These are phyloP conservation scores for Dioctria rufipes DNA, from an alignment of 2,888 invertebrate species.

Conservation along the genomic window DNA sequence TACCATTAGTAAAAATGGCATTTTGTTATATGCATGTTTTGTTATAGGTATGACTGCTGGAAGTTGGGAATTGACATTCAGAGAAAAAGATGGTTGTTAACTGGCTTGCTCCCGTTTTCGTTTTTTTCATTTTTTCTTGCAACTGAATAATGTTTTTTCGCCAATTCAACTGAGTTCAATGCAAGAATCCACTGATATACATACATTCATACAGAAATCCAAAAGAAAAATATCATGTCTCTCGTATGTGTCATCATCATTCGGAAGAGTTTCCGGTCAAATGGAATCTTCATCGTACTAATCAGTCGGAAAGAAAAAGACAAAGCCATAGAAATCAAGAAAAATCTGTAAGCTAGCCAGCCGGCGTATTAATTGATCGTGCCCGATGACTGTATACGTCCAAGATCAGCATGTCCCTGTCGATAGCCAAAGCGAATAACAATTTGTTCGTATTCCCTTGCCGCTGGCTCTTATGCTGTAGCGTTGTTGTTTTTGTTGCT, in stretches of 20 bases:
- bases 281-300: slow-evolving; percentile 1
- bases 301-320: background rate
- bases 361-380: slow-evolving; percentile 34
- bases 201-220: background rate
- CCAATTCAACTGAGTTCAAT: background rate
- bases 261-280: slow-evolving; percentile 58
- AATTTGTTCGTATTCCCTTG: background rate
- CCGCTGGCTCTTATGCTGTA: background rate
- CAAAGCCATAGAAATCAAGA: slow-evolving; percentile 15
- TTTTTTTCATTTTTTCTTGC: too few relatives aligned
- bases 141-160: too few relatives aligned
- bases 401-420: slow-evolving; percentile 6
- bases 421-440: slow-evolving; percentile 35
- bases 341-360: slow-evolving; percentile 23
- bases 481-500: slow-evolving; percentile 12
- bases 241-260: slow-evolving; percentile 16
- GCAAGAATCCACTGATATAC: background rate
- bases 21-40: too few relatives aligned
- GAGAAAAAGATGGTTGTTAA: too few relatives aligned
- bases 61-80: too few relatives aligned
- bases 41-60: too few relatives aligned
- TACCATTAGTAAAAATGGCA: too few relatives aligned
- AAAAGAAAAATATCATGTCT: slow-evolving; percentile 17
- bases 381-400: background rate
- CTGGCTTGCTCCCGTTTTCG: too few relatives aligned